Base-by-base conservation (phyloP, 2,797 vertebrate species). In the Anguilla pacifica region DNA sequence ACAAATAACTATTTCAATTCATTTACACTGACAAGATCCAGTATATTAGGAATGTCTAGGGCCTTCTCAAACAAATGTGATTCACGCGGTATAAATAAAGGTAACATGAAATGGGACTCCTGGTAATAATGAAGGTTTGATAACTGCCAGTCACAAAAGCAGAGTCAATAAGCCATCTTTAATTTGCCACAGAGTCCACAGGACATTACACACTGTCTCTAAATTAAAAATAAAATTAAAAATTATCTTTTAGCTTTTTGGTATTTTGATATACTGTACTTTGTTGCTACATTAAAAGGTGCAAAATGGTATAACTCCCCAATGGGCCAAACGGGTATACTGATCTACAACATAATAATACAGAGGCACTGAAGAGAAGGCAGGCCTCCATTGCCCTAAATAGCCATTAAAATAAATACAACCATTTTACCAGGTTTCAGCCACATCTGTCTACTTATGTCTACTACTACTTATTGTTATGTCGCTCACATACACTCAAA, bases 51-150 rank as follows among this genome's bases (percentile, higher is more conserved):
- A 7, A 79, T 79, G 31, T 43, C 74, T 46, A 43, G 39, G 74
- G 74, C 35, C 39, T 19, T 17, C 35, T 79, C 39, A 46, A 79
- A 79, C 74, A 79, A 79, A 79, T 79, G 2, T 43, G 17, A 79
- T 43, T 79, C 13, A 79, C 46, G 46, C 3, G 39, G 74, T 19
- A 79, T 79, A 46, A 79, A 43, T 79, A 79, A 79, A 79, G 13
- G 1, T 46, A 17, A 79, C 43, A 79, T 79, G 13, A 22, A 46
- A 79, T 79, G 74, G 35, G 72, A 35, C 31, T 35, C 11, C 72
- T 35, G 35, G 39, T 79, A 43, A 79, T 46, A 79, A 79, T 79
- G 35, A 79, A 79, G 74, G 74, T 46, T 46, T 79, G 74, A 35
- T 79, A 79, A 46, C 74, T 46, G 74, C 70, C 70, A 72, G 1